Conservation (phyloP, 1,140 invertebrate species). For the Lamellibrachia luymesi region DNA sequence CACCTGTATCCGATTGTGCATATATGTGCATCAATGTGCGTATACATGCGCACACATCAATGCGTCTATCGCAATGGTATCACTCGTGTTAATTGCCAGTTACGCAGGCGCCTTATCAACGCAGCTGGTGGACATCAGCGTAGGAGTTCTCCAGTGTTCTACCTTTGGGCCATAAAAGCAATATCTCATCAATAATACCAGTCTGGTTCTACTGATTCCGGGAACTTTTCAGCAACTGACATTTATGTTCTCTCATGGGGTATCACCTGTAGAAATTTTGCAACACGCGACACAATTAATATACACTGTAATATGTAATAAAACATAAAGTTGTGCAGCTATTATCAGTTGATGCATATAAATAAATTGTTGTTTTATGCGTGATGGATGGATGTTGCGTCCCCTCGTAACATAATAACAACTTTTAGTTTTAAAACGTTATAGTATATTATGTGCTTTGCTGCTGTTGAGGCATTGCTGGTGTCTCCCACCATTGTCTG, state of each 20-base stretch:
- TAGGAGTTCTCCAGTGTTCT: not conserved
- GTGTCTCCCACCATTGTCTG: not conserved
- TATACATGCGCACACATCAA: too few relatives aligned
- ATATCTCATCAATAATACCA: not conserved
- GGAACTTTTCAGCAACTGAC: not conserved
- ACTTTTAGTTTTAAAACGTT: too few relatives aligned
- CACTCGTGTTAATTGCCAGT: not conserved
- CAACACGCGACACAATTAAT: not conserved
- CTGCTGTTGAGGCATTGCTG: not conserved
- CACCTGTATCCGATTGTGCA: too few relatives aligned
- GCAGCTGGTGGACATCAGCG: not conserved
- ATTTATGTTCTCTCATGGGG: not conserved
- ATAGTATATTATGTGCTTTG: not conserved
- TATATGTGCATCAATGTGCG: too few relatives aligned
- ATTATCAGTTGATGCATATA: not conserved
- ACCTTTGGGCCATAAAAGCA: not conserved
- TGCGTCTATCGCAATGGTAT: not conserved
- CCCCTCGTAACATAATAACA: not conserved
- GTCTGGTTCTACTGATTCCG: not conserved
- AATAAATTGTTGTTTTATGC: not conserved
- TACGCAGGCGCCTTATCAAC: not conserved
- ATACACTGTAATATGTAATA: too few relatives aligned
- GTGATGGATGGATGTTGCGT: not conserved
- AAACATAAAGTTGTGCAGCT: not conserved
- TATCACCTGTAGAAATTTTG: not conserved